A percentile compares a stretch with the other conserved stretches of the same genome.
These are phyloP conservation scores for Heliconius congener DNA, from an alignment of 1,140 invertebrate genomes.

Conservation along the genomic window DNA sequence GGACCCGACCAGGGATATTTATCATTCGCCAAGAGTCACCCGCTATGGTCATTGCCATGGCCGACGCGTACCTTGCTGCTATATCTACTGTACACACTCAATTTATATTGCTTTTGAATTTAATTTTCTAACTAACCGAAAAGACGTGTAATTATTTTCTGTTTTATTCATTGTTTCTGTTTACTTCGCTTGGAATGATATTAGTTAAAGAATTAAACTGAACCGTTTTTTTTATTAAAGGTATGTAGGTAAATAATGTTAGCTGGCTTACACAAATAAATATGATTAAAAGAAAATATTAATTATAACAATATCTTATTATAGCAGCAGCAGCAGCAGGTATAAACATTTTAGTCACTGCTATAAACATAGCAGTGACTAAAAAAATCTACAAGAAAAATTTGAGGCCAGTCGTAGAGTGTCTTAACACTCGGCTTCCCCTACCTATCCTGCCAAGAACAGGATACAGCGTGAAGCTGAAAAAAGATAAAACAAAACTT, in stretches of 20 bases:
- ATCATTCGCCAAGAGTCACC: conserved; percentile 27
- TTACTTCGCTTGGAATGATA: background rate
- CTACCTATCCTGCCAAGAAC: no score
- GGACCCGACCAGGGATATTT: conserved; percentile 17
- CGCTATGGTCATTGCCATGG: conserved; percentile 26
- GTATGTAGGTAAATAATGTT: no score
- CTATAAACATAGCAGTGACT: no score
- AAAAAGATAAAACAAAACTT: no score
- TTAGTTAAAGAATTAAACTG: background rate
- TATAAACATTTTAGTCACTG: no score
- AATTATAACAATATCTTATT: no score
- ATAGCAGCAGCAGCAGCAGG: no score
- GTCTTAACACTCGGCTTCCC: no score
- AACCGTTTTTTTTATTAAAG: background rate
- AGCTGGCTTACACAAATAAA: background rate
- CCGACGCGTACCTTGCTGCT: conserved; percentile 15
- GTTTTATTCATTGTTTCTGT: background rate
- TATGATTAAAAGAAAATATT: background rate
- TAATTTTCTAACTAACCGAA: conserved; percentile 6
- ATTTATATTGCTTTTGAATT: conserved; percentile 4
- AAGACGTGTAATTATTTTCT: background rate
- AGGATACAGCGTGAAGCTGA: no score
- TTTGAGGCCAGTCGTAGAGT: no score
- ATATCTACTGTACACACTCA: conserved; percentile 16
- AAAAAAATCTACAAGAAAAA: no score